Evolutionary conservation across 2,797 vertebrate genomes (phyloP).

Genomic region (Muscicapa comitata): DNA sequence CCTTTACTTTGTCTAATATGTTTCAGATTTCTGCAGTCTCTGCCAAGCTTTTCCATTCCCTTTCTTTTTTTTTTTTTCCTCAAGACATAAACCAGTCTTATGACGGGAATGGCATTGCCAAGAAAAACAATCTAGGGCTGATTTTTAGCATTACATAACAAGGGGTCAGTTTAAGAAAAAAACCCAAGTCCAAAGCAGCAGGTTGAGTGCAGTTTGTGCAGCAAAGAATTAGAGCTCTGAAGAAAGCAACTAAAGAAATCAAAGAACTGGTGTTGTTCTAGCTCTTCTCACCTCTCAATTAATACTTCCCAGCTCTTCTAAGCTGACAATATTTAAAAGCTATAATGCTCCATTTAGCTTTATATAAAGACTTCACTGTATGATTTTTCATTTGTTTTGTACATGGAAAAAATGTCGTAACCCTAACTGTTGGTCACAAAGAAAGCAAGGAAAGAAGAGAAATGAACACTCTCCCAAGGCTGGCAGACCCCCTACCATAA

Average conservation of each 20-base stretch:
- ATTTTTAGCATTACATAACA: conserved; percentile 76
- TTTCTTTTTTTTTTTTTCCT: background rate
- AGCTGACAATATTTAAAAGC: background rate
- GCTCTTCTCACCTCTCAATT: background rate
- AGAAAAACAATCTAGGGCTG: conserved; percentile 66
- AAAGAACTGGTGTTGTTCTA: background rate
- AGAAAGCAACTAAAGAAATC: background rate
- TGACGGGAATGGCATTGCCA: conserved; percentile 72
- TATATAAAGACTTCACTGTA: background rate
- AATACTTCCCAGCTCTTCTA: background rate
- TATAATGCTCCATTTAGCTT: background rate
- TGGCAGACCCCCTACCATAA: background rate
- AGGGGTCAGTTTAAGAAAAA: conserved; percentile 45
- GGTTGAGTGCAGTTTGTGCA: conserved; percentile 35
- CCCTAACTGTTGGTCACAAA: background rate
- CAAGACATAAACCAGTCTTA: conserved; percentile 74
- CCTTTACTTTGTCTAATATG: conserved; percentile 67
- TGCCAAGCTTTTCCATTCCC: conserved; percentile 64
- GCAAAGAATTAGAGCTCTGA: background rate
- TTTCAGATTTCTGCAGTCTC: conserved; percentile 57
- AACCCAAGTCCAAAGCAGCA: conserved; percentile 17
- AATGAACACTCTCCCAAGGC: background rate
- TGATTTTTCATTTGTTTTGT: background rate
- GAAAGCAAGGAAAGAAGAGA: background rate
- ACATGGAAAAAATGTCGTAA: background rate